Conservation (phyloP, 2,888 invertebrate species). For the Orchestes rusci region DNA sequence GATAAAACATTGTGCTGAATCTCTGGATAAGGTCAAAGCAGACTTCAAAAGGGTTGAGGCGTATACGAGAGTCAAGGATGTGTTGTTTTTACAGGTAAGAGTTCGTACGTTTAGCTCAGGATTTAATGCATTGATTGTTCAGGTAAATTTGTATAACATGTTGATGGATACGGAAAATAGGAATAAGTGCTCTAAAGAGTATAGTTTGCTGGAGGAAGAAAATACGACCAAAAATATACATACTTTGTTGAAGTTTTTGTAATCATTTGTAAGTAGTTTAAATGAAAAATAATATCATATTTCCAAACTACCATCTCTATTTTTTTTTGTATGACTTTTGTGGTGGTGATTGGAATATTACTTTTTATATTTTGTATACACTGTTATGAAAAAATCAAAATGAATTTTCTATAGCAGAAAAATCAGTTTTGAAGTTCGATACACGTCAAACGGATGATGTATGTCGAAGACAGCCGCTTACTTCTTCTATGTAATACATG, state of each 20-base stretch:
- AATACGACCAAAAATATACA: slow-evolving; percentile 55
- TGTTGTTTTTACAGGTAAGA: slow-evolving; percentile 59
- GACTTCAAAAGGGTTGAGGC: slow-evolving; percentile 71
- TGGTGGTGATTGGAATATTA: too few relatives aligned
- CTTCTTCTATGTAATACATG: too few relatives aligned
- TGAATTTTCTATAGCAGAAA: too few relatives aligned
- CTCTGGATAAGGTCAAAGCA: slow-evolving; percentile 59
- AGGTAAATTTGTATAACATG: slow-evolving; percentile 69
- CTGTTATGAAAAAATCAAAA: too few relatives aligned
- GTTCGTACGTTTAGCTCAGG: background rate
- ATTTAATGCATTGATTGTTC: slow-evolving; percentile 19
- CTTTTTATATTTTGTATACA: too few relatives aligned
- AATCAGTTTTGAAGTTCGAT: too few relatives aligned
- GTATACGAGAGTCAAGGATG: slow-evolving; percentile 65
- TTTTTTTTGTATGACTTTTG: too few relatives aligned
- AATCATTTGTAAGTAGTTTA: background rate
- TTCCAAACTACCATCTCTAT: too few relatives aligned
- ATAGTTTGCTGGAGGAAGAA: slow-evolving; percentile 68
- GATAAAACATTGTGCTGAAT: slow-evolving; percentile 52
- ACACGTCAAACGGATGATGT: too few relatives aligned
- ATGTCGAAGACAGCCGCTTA: too few relatives aligned
- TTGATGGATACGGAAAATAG: slow-evolving; percentile 63
- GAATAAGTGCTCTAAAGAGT: slow-evolving; percentile 77
- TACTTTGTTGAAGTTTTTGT: slow-evolving; percentile 46
- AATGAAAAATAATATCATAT: background rate